phyloP scores from a whole-genome alignment of 1,140 invertebrate genomes.

The Doryteuthis pealeii region DNA sequence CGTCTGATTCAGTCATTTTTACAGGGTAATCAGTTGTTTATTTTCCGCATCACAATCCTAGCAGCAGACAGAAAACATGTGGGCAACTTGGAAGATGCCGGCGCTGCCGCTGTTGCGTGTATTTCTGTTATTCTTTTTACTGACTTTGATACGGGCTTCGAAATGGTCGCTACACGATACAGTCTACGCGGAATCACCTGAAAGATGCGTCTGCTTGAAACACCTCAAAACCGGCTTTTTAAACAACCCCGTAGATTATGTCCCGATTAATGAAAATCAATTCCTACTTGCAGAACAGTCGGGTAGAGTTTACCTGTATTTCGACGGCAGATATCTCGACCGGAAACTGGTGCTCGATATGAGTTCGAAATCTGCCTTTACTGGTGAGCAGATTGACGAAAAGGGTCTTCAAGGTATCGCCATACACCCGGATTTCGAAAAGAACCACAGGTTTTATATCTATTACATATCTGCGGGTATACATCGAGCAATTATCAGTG shows the following conservation, averaged over 20 bases:
- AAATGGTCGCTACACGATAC: no score
- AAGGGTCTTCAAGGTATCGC: not conserved
- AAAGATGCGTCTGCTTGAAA: not conserved
- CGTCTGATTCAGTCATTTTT: no score
- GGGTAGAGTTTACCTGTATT: not conserved
- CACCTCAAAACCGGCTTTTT: not conserved
- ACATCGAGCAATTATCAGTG: not conserved
- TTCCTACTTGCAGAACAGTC: not conserved
- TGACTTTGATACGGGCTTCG: no score
- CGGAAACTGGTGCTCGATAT: not conserved
- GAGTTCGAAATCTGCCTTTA: not conserved
- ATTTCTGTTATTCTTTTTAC: no score
- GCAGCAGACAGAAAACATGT: no score
- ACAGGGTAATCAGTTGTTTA: no score
- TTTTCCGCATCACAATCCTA: no score
- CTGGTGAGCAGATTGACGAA: not conserved
- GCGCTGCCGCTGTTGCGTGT: no score
- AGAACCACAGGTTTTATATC: not conserved
- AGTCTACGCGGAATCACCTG: not conserved
- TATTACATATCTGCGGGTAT: not conserved
- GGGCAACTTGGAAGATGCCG: no score
- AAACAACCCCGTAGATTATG: not conserved
- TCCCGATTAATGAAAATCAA: not conserved
- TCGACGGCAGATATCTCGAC: not conserved
- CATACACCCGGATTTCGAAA: not conserved